Conservation (phyloP, 1,140 invertebrate species). For the Trichomalopsis sarcophagae region DNA sequence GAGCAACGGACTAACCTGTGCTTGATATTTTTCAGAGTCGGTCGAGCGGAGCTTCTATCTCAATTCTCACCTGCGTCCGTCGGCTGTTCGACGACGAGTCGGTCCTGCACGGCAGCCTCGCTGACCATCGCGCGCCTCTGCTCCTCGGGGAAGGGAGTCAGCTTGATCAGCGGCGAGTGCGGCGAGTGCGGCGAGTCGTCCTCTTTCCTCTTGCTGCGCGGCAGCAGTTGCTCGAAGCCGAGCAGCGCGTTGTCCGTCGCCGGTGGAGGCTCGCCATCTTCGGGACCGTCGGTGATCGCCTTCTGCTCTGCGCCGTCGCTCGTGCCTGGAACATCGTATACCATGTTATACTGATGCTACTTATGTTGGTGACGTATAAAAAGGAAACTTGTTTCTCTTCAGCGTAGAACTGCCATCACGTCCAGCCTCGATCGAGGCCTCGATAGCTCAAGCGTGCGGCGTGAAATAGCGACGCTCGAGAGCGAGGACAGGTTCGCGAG, state of each 20-base stretch:
- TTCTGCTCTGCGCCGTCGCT: neutral
- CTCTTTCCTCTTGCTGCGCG: conserved; percentile 17
- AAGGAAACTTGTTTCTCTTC: too few relatives aligned
- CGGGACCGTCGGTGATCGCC: neutral
- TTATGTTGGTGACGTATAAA: too few relatives aligned
- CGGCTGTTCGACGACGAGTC: neutral
- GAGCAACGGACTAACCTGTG: neutral
- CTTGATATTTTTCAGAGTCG: neutral
- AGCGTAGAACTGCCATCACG: too few relatives aligned
- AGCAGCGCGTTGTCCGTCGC: conserved; percentile 54
- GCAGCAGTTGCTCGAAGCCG: conserved; percentile 46
- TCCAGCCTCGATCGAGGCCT: too few relatives aligned
- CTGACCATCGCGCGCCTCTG: conserved; percentile 56
- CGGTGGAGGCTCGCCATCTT: neutral
- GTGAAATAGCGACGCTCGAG: too few relatives aligned
- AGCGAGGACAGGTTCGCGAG: too few relatives aligned
- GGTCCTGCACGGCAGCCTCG: conserved; percentile 20
- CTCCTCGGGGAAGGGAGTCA: conserved; percentile 58
- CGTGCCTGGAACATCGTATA: neutral
- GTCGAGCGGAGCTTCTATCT: neutral
- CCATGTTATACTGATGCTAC: too few relatives aligned
- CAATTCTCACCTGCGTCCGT: neutral
- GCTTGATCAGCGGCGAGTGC: conserved; percentile 56
- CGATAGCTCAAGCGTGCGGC: too few relatives aligned
- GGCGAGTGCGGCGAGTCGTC: conserved; percentile 43